Percentiles rank a stretch among this genome's conserved stretches.
Evolutionary conservation across 2,797 vertebrate species (phyloP).

Genomic region (Sebastes miniatus): DNA sequence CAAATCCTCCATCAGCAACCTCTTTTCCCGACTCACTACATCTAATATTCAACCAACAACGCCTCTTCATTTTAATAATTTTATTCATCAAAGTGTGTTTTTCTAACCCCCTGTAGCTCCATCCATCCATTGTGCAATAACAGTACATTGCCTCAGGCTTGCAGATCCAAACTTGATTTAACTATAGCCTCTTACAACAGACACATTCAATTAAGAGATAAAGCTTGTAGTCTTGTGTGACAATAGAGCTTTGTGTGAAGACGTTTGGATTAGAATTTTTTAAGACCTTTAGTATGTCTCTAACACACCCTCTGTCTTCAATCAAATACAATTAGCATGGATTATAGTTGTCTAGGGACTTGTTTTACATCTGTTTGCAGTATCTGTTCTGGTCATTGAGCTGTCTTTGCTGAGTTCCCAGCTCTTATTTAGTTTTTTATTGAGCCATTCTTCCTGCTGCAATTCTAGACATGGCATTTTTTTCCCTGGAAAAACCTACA

Average conservation of each 20-base stretch:
- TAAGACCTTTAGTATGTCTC: not conserved
- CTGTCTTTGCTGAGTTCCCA: not conserved
- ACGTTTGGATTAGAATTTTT: not conserved
- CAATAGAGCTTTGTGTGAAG: conserved; percentile 14
- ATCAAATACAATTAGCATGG: not conserved
- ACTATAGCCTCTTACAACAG: not conserved
- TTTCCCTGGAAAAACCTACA: not conserved
- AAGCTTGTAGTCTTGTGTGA: not conserved
- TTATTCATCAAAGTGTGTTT: not conserved
- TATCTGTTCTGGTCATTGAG: not conserved
- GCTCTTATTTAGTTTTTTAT: not conserved
- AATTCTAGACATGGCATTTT: not conserved
- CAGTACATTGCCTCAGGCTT: conserved; percentile 9
- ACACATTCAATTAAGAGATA: not conserved
- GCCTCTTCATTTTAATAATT: not conserved
- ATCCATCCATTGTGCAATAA: not conserved
- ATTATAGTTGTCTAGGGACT: not conserved
- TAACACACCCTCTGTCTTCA: not conserved
- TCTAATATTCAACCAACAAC: not conserved
- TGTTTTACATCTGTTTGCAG: not conserved
- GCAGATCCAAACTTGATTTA: conserved; percentile 39
- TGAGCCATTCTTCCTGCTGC: not conserved
- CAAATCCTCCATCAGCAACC: not conserved
- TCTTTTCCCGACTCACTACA: not conserved
- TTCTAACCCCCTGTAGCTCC: not conserved